Evolutionary conservation across 2,113 vertebrate genomes (phyloP).

Genomic region (Lophura nycthemera): DNA sequence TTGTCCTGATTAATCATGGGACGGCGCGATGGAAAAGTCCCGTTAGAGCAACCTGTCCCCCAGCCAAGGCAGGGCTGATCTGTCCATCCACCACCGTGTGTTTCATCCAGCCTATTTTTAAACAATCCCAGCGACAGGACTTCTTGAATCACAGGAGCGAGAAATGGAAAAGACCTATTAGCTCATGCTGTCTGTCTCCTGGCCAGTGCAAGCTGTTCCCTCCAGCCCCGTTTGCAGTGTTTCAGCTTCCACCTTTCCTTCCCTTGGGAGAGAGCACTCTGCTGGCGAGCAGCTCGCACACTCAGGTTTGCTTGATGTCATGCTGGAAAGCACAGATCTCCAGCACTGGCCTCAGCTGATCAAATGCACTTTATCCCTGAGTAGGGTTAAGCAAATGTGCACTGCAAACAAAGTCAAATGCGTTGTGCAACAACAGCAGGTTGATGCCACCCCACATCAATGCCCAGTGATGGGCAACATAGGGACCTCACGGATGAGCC

Average conservation of each 20-base stretch:
- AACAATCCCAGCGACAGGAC: not conserved
- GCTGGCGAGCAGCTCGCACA: not conserved
- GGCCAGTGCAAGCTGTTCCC: constrained; percentile 36
- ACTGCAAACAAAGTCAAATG: not conserved
- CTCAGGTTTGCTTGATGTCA: not conserved
- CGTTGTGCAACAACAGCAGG: not conserved
- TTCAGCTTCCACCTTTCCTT: not conserved
- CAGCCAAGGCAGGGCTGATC: constrained; percentile 54
- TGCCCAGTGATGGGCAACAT: not conserved
- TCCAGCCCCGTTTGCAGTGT: not conserved
- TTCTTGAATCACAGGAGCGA: constrained; percentile 26
- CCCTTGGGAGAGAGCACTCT: not conserved
- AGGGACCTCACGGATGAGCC: not conserved
- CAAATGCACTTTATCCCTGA: not conserved
- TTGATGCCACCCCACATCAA: not conserved
- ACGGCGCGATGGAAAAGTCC: constrained; percentile 54
- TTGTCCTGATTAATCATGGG: constrained; percentile 18
- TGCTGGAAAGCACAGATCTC: not conserved
- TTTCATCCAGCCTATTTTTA: constrained; percentile 52
- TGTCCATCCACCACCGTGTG: not conserved
- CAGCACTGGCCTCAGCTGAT: not conserved
- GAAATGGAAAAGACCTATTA: constrained; percentile 56
- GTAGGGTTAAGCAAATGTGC: rapidly evolving
- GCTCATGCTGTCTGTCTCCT: constrained; percentile 45
- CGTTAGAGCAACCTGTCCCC: constrained; percentile 20